These are phyloP conservation scores for Elephas maximus DNA, from an alignment of 2,113 vertebrate species.

Conservation along the genomic window DNA sequence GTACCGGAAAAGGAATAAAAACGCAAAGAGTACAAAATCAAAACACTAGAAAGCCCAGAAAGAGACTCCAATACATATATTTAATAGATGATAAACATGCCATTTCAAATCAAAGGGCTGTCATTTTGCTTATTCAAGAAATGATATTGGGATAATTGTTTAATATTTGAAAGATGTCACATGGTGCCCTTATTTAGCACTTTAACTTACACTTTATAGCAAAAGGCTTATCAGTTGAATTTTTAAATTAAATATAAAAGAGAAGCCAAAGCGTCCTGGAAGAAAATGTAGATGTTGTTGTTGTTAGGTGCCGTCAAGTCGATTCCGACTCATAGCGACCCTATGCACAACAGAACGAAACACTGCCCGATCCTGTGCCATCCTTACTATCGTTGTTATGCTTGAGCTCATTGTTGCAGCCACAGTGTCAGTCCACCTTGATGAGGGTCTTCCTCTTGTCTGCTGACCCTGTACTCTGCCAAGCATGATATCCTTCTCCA, in stretches of 20 bases:
- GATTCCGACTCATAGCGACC: too few species aligned
- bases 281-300: not conserved
- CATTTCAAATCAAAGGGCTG: not conserved
- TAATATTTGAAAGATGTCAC: not conserved
- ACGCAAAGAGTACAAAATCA: not conserved
- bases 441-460: too few species aligned
- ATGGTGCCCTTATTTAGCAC: not conserved
- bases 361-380: too few species aligned
- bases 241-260: not conserved
- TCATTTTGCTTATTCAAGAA: not conserved
- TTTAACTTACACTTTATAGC: not conserved
- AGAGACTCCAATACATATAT: fast-evolving
- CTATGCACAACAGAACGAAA: too few species aligned
- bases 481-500: too few species aligned
- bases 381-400: too few species aligned
- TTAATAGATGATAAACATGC: not conserved
- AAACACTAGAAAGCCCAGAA: not conserved
- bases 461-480: too few species aligned
- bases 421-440: too few species aligned
- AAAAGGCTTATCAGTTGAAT: not conserved
- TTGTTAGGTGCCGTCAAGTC: too few species aligned
- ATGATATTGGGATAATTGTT: not conserved
- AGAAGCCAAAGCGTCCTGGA: not conserved
- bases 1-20: not conserved
- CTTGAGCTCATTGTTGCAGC: too few species aligned